A percentile compares a stretch with the other conserved stretches of the same genome.
phyloP scores from a whole-genome alignment of 2,113 vertebrate genomes.

The Fulmarus glacialis region DNA sequence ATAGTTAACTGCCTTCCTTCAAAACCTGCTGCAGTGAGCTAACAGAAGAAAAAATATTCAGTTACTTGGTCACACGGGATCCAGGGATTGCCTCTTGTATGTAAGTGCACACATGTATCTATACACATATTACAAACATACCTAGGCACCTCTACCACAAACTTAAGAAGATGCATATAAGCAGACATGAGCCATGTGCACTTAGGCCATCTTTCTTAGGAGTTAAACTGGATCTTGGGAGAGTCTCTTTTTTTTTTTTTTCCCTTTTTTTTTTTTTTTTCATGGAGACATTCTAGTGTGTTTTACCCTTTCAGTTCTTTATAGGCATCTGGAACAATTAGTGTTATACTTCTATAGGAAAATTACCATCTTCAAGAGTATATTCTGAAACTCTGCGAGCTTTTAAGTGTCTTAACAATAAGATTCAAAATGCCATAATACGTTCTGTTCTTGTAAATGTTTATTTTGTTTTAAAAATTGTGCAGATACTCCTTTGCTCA shows the following conservation, averaged over 20 bases:
- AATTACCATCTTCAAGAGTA: neutral
- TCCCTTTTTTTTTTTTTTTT: no score
- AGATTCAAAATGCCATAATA: neutral
- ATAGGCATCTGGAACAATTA: neutral
- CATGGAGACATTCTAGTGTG: neutral
- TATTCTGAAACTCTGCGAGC: neutral
- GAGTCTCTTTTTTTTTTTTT: neutral
- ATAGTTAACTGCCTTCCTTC: neutral
- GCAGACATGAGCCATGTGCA: neutral
- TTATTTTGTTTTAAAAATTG: neutral
- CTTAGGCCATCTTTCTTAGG: neutral
- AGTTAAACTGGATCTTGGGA: neutral
- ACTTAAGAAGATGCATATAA: neutral
- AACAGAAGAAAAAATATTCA: neutral
- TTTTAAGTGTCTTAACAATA: neutral
- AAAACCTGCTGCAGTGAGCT: neutral
- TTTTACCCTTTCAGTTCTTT: neutral
- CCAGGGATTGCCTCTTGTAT: neutral
- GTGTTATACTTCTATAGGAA: neutral
- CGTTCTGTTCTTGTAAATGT: neutral
- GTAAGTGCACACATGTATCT: neutral
- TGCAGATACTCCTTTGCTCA: neutral
- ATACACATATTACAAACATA: neutral
- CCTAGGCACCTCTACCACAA: neutral
- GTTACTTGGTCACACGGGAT: neutral